Evolutionary conservation across 2,888 invertebrate species (phyloP).

Genomic region (Melanargia galathea): DNA sequence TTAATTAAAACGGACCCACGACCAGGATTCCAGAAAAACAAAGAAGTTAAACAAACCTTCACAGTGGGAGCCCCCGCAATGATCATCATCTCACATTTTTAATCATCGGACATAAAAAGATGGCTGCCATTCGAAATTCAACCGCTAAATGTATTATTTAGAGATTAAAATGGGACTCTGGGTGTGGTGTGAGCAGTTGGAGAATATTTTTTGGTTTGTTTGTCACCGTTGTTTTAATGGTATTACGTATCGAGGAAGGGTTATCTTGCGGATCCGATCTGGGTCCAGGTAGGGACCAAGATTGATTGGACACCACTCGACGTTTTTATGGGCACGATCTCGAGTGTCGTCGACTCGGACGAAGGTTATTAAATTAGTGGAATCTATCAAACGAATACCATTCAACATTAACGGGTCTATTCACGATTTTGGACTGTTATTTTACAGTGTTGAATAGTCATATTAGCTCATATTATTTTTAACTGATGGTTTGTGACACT

Average conservation of each 20-base stretch:
- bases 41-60: conserved; percentile 79
- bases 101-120: conserved; percentile 72
- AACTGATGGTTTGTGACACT: too few species aligned
- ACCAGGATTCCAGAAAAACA: conserved; percentile 79
- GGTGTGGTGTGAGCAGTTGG: conserved; percentile 70
- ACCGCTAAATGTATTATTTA: conserved; percentile 51
- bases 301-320: conserved; percentile 76
- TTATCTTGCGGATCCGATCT: conserved; percentile 78
- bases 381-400: conserved; percentile 62
- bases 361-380: conserved; percentile 78
- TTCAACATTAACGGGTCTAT: conserved; percentile 56
- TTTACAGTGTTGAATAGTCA: conserved; percentile 2
- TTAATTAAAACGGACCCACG: conserved; percentile 82
- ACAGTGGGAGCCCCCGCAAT: conserved; percentile 80
- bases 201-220: conserved; percentile 79
- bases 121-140: conserved; percentile 53
- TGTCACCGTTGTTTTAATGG: conserved; percentile 83
- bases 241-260: conserved; percentile 80
- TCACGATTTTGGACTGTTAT: conserved; percentile 24
- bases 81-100: conserved; percentile 82
- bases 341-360: conserved; percentile 75
- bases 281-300: conserved; percentile 72
- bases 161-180: conserved; percentile 47
- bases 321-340: conserved; percentile 75
- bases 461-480: background rate